phyloP scores from a whole-genome alignment of 2,113 vertebrate genomes.

The Python bivittatus region DNA sequence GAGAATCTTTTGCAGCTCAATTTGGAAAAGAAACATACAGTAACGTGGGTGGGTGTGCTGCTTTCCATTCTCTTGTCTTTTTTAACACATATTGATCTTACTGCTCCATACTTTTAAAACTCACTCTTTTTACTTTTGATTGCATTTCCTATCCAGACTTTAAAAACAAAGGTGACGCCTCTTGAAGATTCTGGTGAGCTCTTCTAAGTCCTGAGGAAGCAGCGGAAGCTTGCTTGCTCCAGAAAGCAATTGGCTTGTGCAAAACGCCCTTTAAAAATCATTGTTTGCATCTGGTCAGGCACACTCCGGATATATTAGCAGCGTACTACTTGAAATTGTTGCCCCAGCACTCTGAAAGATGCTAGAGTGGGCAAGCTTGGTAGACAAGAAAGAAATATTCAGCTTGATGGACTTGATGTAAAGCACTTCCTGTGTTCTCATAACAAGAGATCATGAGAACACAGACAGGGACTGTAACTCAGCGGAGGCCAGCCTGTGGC shows the following conservation, averaged over 20 bases:
- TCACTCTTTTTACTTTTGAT: background rate
- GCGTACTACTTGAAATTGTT: background rate
- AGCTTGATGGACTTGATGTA: background rate
- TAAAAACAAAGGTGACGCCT: background rate
- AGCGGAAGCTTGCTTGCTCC: background rate
- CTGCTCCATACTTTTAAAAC: background rate
- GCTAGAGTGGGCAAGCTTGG: background rate
- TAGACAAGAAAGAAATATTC: background rate
- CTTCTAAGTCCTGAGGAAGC: slow-evolving; percentile 15
- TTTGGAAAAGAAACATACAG: background rate
- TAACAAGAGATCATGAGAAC: background rate
- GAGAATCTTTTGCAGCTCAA: background rate
- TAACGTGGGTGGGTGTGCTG: background rate
- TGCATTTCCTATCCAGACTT: background rate
- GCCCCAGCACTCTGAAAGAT: background rate
- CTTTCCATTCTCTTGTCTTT: background rate
- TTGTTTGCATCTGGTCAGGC: background rate
- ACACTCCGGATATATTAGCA: background rate
- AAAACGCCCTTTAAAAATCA: background rate
- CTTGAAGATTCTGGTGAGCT: background rate
- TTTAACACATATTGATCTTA: background rate
- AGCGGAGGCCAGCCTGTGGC: background rate
- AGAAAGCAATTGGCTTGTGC: background rate
- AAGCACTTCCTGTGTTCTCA: background rate
- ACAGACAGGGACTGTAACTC: background rate